Evolutionary conservation across 1,140 invertebrate genomes (phyloP), one percentile per base, ranked within the genome.

Genomic region (Saccostrea cuccullata): DNA sequence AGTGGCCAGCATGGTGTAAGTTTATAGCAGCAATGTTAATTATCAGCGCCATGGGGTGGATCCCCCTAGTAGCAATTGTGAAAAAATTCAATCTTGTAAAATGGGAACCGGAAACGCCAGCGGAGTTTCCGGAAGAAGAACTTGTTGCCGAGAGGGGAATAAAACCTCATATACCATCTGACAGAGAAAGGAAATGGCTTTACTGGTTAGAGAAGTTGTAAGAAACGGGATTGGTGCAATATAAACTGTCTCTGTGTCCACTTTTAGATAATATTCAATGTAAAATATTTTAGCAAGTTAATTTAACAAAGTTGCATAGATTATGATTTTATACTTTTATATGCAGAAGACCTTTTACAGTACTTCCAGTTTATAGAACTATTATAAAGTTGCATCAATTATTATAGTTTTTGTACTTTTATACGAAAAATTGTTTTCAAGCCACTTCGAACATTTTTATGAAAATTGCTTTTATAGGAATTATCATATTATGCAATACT

Each of bases 11-110:
- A 13, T 88, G 87, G 86, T 86, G 89, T 36, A 91, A 90, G 67
- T 90, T 91, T 67, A 47, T 91, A 5, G 88, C 90, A 55, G 89
- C 90, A 1, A 87, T 91, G 36, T 55, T 91, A 4, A 91, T 91
- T 17, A 55, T 91, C 11, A 86, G 89, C 47, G 84, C 90, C 11
- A 60, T 82, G 23, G n/a, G 89, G 2, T 91, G 90, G 90, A 90
- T 91, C 67, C 90, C 90, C 30, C 83, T 86, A 17, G 90, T 91
- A 0, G 90, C 89, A 15, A 67, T 91, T 58, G 86, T 90, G 13
- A 91, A 90, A 82, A 89, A 90, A 17, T 90, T 91, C 70, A 86
- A 85, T 11, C 40, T 86, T n/a, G 60, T 87, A 23, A 87, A 87
- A 85, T 87, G 88, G 86, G 30, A 89, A 36, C 56, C 30, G 5